Conservation (phyloP, 2,888 invertebrate genomes). For the Buathra laborator region DNA sequence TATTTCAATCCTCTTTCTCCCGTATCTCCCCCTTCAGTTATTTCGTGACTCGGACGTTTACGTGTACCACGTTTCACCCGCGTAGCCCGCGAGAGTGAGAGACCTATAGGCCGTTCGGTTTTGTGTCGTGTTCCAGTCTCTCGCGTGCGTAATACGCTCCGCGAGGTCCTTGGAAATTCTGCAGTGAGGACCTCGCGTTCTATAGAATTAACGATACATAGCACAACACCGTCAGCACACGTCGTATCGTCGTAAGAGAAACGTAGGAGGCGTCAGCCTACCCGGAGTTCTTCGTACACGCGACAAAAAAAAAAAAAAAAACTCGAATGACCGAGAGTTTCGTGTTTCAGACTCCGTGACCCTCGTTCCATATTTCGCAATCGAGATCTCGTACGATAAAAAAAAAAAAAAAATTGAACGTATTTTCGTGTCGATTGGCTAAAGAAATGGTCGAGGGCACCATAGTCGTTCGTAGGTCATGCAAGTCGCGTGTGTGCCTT, state of each 20-base stretch:
- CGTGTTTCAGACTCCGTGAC: constrained; percentile 12
- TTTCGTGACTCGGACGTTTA: too few species aligned
- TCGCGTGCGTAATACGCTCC: constrained; percentile 59
- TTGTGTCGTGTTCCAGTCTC: constrained; percentile 48
- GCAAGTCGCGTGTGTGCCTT: background rate
- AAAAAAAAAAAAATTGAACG: background rate
- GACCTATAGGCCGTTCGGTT: background rate
- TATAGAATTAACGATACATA: background rate
- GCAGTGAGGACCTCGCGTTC: constrained; percentile 8
- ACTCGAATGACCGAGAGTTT: constrained; percentile 30
- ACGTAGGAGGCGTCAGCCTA: background rate
- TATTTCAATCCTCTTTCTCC: too few species aligned
- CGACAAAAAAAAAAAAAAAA: background rate
- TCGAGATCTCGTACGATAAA: constrained; percentile 13
- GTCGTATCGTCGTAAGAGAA: background rate
- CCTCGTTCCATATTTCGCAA: constrained; percentile 27
- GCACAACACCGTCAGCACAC: background rate
- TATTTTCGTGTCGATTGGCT: constrained; percentile 10
- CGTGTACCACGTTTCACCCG: too few species aligned
- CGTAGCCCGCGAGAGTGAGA: too few species aligned
- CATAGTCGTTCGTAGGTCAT: constrained; percentile 2
- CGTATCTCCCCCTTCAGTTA: too few species aligned
- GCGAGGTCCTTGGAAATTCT: constrained; percentile 59
- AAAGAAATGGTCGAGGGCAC: constrained; percentile 10
- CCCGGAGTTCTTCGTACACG: background rate